These are phyloP conservation scores for Lutraria lutraria DNA, from an alignment of 2,888 invertebrate genomes.

Conservation along the genomic window DNA sequence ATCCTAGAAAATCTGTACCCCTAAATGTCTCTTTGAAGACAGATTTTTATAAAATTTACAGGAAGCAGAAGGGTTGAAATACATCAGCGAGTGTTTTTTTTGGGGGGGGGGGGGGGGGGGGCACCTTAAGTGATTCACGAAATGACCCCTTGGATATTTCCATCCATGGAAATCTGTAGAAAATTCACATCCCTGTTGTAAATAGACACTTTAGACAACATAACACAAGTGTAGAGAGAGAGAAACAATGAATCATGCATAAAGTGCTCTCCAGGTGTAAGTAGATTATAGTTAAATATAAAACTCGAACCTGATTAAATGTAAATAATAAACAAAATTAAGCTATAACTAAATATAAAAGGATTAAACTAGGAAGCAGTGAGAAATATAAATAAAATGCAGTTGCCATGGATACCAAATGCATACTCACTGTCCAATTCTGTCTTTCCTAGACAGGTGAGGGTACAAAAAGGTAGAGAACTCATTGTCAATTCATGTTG, in stretches of 20 bases:
- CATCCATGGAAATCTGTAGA: too few species aligned
- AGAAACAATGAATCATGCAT: slow-evolving; percentile 25
- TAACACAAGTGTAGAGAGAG: not conserved
- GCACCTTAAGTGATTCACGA: too few species aligned
- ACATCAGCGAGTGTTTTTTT: too few species aligned
- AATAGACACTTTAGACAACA: not conserved
- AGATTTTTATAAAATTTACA: not conserved
- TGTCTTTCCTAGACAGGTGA: slow-evolving; percentile 76
- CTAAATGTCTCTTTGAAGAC: not conserved
- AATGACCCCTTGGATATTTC: too few species aligned
- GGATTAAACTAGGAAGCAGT: slow-evolving; percentile 36
- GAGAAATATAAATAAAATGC: slow-evolving; percentile 34
- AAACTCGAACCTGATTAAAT: slow-evolving; percentile 12
- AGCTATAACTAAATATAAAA: slow-evolving; percentile 19
- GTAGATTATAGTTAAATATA: not conserved
- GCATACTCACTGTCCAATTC: slow-evolving; percentile 82
- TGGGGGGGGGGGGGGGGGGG: too few species aligned
- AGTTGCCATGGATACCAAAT: slow-evolving; percentile 48
- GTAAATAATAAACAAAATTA: not conserved
- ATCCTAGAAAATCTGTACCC: not conserved
- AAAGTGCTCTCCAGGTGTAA: slow-evolving; percentile 28
- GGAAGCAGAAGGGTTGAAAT: too few species aligned
- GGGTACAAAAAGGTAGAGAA: slow-evolving; percentile 56
- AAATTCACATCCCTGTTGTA: too few species aligned
- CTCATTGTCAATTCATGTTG: slow-evolving; percentile 37